Conservation (phyloP, 2,113 vertebrate genomes). For the Sceloporus tristichus region DNA sequence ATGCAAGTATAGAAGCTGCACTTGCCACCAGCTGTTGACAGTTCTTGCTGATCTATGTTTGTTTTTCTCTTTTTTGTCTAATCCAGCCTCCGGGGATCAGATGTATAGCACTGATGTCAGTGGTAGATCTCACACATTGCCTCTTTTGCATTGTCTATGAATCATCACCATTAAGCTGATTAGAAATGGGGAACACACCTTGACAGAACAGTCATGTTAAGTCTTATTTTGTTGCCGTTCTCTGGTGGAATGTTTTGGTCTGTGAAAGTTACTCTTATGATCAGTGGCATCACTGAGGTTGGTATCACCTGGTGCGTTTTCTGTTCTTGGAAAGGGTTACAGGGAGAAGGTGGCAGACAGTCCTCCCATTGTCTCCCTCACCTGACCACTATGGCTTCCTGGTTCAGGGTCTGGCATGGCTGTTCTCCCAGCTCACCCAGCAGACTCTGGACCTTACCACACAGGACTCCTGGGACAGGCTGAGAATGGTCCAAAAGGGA, state of each 20-base stretch:
- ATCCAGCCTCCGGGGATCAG: neutral
- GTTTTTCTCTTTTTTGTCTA: neutral
- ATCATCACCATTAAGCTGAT: neutral
- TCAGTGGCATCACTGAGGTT: too few species aligned
- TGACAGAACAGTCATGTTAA: neutral
- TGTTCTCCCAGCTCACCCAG: too few species aligned
- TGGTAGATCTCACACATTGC: rapidly evolving
- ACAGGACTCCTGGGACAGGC: too few species aligned
- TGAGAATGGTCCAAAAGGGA: too few species aligned
- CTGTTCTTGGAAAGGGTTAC: too few species aligned
- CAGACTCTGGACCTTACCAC: too few species aligned
- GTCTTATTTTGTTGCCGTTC: neutral
- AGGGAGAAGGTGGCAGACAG: too few species aligned
- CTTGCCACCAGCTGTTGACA: constrained; percentile 11
- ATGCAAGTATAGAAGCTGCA: neutral
- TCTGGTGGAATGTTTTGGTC: neutral
- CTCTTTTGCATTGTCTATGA: rapidly evolving
- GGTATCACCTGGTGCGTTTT: too few species aligned
- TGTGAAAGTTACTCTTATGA: neutral
- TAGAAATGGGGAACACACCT: neutral
- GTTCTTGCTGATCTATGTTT: neutral
- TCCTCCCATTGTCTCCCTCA: too few species aligned
- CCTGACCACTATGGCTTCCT: too few species aligned
- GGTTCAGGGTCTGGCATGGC: too few species aligned
- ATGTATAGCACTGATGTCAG: neutral